Conservation (phyloP, 2,888 invertebrate genomes). For the Eremobia ochroleuca region DNA sequence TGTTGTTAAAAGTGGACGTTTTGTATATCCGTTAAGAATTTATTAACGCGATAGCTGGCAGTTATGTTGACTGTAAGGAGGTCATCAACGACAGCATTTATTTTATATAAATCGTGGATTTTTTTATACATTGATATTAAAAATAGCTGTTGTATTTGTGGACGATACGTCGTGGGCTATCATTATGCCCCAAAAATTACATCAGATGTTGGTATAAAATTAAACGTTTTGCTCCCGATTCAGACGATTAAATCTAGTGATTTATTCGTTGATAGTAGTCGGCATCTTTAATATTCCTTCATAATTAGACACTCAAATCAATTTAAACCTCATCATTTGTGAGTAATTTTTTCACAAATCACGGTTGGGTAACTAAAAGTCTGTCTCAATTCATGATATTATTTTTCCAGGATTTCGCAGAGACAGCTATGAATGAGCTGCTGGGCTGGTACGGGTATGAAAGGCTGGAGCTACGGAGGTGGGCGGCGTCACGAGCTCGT, state of each 20-base stretch:
- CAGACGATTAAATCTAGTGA: slow-evolving; percentile 15
- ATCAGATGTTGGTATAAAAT: slow-evolving; percentile 36
- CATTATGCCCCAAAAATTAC: slow-evolving; percentile 44
- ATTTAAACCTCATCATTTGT: slow-evolving; percentile 8
- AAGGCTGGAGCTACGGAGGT: slow-evolving; percentile 92
- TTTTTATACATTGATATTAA: slow-evolving; percentile 70
- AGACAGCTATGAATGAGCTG: slow-evolving; percentile 97
- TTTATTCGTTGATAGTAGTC: not conserved
- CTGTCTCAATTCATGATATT: slow-evolving; percentile 5
- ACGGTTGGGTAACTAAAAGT: not conserved
- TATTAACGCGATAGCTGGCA: slow-evolving; percentile 82
- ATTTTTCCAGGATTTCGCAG: slow-evolving; percentile 95
- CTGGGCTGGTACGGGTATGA: slow-evolving; percentile 98
- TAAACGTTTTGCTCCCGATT: slow-evolving; percentile 28
- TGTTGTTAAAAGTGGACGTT: slow-evolving; percentile 72
- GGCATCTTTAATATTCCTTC: slow-evolving; percentile 26
- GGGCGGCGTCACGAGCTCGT: slow-evolving; percentile 86
- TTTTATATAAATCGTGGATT: slow-evolving; percentile 77
- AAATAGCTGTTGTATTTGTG: slow-evolving; percentile 71
- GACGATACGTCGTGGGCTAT: slow-evolving; percentile 46
- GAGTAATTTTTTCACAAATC: slow-evolving; percentile 1
- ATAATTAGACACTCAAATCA: slow-evolving; percentile 10
- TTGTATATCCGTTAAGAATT: slow-evolving; percentile 80
- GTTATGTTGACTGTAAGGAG: slow-evolving; percentile 83
- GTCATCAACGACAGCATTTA: slow-evolving; percentile 79